phyloP scores from a whole-genome alignment of 2,888 invertebrate species.

The Dione vanillae region DNA sequence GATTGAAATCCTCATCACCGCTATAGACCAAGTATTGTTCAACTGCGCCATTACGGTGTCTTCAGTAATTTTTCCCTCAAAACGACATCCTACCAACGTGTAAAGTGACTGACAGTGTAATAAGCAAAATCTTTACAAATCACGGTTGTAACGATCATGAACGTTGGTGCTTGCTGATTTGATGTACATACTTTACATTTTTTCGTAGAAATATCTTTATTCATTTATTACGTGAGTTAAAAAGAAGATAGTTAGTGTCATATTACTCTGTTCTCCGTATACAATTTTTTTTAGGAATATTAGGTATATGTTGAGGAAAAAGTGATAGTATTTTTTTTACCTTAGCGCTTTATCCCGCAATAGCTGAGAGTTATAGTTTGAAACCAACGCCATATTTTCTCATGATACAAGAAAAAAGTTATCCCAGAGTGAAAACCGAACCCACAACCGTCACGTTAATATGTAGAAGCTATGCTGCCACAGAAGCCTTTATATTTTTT shows the following conservation, averaged over 20 bases:
- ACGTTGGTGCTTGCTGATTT: not conserved
- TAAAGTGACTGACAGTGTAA: conserved; percentile 15
- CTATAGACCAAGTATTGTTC: not conserved
- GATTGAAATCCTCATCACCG: not conserved
- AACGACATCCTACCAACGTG: not conserved
- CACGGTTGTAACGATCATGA: conserved; percentile 17
- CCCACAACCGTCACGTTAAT: not conserved
- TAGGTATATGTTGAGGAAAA: too few relatives aligned
- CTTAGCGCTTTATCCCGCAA: not conserved
- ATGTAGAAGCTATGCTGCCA: not conserved
- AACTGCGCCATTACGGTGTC: not conserved
- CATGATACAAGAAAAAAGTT: not conserved
- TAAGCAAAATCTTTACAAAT: conserved; percentile 30
- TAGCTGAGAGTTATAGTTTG: not conserved
- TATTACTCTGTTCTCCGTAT: too few relatives aligned
- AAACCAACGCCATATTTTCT: not conserved
- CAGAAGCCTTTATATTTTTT: not conserved
- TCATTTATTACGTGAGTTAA: not conserved
- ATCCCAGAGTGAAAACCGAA: not conserved
- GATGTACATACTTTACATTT: not conserved
- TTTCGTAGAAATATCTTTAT: not conserved
- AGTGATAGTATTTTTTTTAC: not conserved
- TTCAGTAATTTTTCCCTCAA: not conserved
- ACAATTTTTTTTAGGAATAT: too few relatives aligned
- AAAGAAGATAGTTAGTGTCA: too few relatives aligned